A percentile compares a stretch with the other conserved stretches of the same genome.
phyloP scores from a whole-genome alignment of 2,113 vertebrate genomes.

The Hucho hucho region DNA sequence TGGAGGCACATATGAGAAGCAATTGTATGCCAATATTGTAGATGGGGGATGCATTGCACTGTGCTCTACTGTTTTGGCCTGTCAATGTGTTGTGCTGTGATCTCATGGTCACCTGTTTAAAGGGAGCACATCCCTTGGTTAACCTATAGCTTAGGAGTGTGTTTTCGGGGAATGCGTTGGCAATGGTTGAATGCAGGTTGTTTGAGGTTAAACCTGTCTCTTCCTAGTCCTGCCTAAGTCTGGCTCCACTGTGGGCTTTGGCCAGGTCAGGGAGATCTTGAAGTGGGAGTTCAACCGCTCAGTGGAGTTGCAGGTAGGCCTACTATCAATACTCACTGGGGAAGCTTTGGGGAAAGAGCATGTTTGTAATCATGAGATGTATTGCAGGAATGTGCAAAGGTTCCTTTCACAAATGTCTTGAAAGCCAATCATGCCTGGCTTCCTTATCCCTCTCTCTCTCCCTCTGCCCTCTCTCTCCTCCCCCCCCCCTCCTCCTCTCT shows the following conservation, averaged over 20 bases:
- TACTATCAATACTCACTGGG: neutral
- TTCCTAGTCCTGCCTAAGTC: constrained; percentile 66
- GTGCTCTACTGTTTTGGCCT: neutral
- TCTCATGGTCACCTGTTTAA: no score
- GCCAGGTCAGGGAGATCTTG: constrained; percentile 70
- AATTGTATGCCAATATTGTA: no score
- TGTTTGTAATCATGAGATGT: neutral
- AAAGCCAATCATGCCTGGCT: neutral
- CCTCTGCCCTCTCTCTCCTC: neutral
- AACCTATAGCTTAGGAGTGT: no score
- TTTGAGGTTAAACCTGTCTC: neutral
- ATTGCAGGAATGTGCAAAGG: neutral
- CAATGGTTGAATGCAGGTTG: neutral
- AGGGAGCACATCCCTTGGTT: no score
- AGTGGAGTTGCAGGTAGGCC: constrained; percentile 74
- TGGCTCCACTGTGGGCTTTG: constrained; percentile 63
- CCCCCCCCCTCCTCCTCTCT: neutral
- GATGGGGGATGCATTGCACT: neutral
- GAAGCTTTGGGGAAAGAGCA: neutral
- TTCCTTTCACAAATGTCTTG: no score
- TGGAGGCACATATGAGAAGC: no score
- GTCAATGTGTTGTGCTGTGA: neutral
- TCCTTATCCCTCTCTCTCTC: neutral
- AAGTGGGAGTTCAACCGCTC: constrained; percentile 75
- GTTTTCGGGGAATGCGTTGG: no score